Evolutionary conservation across 2,797 vertebrate genomes (phyloP).

Genomic region (Acanthurus leucopareius): DNA sequence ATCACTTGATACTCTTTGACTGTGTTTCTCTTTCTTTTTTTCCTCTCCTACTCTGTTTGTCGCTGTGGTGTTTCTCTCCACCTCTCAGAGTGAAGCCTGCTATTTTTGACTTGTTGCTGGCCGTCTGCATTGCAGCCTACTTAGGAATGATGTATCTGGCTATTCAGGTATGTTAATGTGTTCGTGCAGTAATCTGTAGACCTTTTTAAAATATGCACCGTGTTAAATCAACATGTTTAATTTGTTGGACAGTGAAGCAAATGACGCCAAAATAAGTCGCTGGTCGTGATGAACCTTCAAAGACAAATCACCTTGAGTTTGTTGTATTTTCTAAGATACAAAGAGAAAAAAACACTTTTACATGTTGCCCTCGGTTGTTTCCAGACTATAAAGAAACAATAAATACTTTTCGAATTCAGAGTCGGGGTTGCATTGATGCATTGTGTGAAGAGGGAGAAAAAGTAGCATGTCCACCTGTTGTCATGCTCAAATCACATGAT

Average conservation of each 20-base stretch:
- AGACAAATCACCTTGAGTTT: background rate
- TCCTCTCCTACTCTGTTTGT: background rate
- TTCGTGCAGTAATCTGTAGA: background rate
- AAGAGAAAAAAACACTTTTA: too few relatives aligned
- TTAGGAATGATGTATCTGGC: slow-evolving; percentile 94
- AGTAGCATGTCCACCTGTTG: too few relatives aligned
- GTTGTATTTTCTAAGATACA: too few relatives aligned
- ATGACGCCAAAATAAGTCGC: background rate
- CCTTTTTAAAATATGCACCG: background rate
- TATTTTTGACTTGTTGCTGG: slow-evolving; percentile 96
- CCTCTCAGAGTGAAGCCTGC: slow-evolving; percentile 95
- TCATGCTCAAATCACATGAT: too few relatives aligned
- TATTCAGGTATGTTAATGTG: slow-evolving; percentile 89
- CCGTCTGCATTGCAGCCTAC: slow-evolving; percentile 95
- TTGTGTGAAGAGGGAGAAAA: too few relatives aligned
- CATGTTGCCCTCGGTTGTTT: too few relatives aligned
- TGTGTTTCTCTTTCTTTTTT: background rate
- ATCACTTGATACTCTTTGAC: too few relatives aligned
- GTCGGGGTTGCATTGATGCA: too few relatives aligned
- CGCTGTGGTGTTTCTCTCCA: background rate
- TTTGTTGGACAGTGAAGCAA: background rate
- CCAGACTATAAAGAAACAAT: too few relatives aligned
- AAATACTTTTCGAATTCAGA: too few relatives aligned
- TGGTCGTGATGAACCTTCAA: background rate
- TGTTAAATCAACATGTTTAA: background rate